Base-by-base conservation (phyloP, 2,113 vertebrate genomes). In the Etheostoma spectabile region DNA sequence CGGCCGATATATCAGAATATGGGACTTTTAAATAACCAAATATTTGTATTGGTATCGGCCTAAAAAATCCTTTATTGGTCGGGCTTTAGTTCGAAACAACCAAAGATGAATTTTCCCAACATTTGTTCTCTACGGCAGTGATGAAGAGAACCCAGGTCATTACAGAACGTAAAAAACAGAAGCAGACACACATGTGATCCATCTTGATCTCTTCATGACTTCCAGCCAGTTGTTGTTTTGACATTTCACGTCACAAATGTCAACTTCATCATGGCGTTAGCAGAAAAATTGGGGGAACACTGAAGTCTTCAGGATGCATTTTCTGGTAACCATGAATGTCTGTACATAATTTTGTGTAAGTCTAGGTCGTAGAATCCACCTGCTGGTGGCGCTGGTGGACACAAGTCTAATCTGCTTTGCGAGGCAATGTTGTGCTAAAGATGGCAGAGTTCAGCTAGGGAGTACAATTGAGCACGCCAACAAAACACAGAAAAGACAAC, bases 401-500 rank as follows among this genome's bases (percentile, higher is more conserved):
- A 38, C 8, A 38, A 38, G 38, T 38, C 38, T 38, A 38, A 38
- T 38, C 8, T 48, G 5, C 19, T 33, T 38, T 5, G 8, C 2
- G 8, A 59, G 68, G 4, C 14, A 71, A 24, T 11, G 21, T 19
- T 57, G 24, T 24, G n/a, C 8, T 42, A 42, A 42, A 42, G 19
- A 42, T 33, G 19, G 14, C 5, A 18, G 10, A 73, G 49, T 30
- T 59, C 42, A 16, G 13, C 12, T 10, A 8, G 12, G 14, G 16
- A 53, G n/a, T 52, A 30, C 55, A 55, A 61, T 62, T 24, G 71
- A 79, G 42, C 75, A 10, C 4, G 30, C 33, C 18, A 67, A 49
- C 8, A 71, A 60, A 66, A 15, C 49, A 55, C 56, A 38, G 24
- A 80, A 73, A 75, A 61, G 49, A 61, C 59, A 61, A 52, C 21